Base-by-base conservation (phyloP, 2,797 vertebrate species). In the Macrochelys suwanniensis region DNA sequence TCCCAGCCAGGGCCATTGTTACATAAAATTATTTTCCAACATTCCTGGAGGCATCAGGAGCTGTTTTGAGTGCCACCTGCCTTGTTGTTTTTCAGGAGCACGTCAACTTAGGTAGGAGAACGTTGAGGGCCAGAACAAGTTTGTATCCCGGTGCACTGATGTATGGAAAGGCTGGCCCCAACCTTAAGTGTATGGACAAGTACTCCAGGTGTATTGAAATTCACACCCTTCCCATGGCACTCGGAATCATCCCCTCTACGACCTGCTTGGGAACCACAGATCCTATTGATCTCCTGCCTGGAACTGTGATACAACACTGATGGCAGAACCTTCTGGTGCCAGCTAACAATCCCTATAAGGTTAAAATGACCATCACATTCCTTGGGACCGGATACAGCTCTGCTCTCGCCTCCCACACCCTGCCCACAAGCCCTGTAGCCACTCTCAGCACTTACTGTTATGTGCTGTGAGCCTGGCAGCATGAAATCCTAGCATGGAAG, bases 191-290 rank as follows among this genome's bases (percentile, higher is more conserved):
- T 6, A 10, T 71, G 57, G 31, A 45, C 23, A 76, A 47, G 71
- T 13, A 47, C 12, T 26, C 74, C 78, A 84, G 10, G 57, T 45
- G 45, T 9, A 71, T 0, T 5, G 37, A 83, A 92, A 92, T 78
- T 37, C 33, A 76, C 26, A 81, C 87, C 87, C 85, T 74, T 5
- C 0, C 79, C 45, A 83, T 71, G 68, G 6, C 33, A 37, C 17
- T 68, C 17, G 54, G 42, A 77, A 61, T 0, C 0, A 65, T 31
- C 11, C 93, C 53, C 33, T 13, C 11, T 1, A 0, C 11, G 77
- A 5, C 1, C 54, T 1, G 4, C 51, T 84, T 80, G 1, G 1
- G 11, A 89, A 76, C n/a, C 50, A 94, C 49, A 56, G 33, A 51
- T 85, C 85, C 85, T 78, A 51, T 51, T 74, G 91, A 42, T 74